Evolutionary conservation across 1,140 invertebrate genomes (phyloP), one percentile per base, ranked within the genome.

Genomic region (Bombyx mandarina): DNA sequence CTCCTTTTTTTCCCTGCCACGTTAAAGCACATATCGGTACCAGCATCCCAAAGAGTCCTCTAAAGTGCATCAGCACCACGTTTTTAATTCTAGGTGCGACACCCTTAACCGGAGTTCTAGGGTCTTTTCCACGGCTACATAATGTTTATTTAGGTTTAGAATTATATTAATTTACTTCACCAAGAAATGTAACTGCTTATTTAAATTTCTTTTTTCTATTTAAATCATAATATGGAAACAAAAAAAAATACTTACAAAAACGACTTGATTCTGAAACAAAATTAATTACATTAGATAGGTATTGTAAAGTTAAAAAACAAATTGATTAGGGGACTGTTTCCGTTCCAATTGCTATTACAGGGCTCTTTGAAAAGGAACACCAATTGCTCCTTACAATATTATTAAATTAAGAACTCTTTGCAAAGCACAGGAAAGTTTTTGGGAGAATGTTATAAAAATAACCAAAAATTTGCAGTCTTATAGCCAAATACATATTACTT

Each of bases 1-100:
- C 56, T 51, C 65, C 72, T 49, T 70, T 69, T 63, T 61, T 22
- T 8, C 64, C 64, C 61, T 72, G 70, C 76, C 72, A 75, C 49
- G 67, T 53, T 42, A 73, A 62, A 6, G 61, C 45, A 18, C 57
- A 8, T 35, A 79, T n/a, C 7, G 72, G 73, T n/a, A 75, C 50
- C 9, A 70, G n/a, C 45, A 64, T 57, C 43, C 69, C 73, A 50
- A 77, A 7, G 6, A 77, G 26, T 53, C 73, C 77, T 63, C 65
- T 62, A 58, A 56, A 67, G 56, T 79, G 73, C 22, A 57, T 45
- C 10, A 48, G 6, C 7, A 60, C 43, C 42, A 62, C 60, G 61
- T 79, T 76, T 55, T 71, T 71, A 10, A 77, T 10, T 26, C 67
- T 69, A 9, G 61, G 59, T 1, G 45, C 43, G 10, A 55, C 10